These are phyloP conservation scores for Myzus persicae DNA, from an alignment of 1,140 invertebrate genomes.

Conservation along the genomic window DNA sequence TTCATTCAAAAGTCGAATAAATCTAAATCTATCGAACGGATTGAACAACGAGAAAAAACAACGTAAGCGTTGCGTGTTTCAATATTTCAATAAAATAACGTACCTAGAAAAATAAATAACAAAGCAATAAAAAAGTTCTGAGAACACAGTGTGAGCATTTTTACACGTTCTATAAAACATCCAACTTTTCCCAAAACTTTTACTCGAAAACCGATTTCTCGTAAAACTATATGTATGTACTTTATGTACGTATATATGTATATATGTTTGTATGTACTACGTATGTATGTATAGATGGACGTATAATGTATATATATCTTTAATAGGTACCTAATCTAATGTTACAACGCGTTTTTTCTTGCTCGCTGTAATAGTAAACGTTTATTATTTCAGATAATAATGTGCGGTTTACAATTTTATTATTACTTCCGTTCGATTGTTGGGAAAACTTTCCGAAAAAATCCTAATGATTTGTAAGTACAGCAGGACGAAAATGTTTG, in stretches of 20 bases:
- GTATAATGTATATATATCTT: neutral
- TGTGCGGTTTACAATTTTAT: neutral
- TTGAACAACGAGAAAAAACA: neutral
- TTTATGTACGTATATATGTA: neutral
- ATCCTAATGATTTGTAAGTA: neutral
- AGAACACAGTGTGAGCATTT: constrained; percentile 38
- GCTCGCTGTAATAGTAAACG: neutral
- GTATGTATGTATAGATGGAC: neutral
- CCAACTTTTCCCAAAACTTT: neutral
- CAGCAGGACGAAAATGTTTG: neutral
- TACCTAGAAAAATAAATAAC: constrained; percentile 27
- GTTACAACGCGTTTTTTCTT: neutral
- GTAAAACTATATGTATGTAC: neutral
- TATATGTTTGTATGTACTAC: neutral
- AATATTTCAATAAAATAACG: constrained; percentile 45
- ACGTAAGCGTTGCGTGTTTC: neutral
- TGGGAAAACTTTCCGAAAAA: neutral
- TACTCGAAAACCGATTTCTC: constrained; percentile 34
- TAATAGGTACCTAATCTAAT: constrained; percentile 18
- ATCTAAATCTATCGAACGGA: neutral
- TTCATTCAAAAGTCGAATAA: neutral
- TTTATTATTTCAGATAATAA: constrained; percentile 13
- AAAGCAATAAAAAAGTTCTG: constrained; percentile 29
- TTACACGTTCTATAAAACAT: constrained; percentile 30
- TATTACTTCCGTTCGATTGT: neutral